These are phyloP conservation scores for Lepidurus packardi DNA, from an alignment of 1,140 invertebrate genomes.

Conservation along the genomic window DNA sequence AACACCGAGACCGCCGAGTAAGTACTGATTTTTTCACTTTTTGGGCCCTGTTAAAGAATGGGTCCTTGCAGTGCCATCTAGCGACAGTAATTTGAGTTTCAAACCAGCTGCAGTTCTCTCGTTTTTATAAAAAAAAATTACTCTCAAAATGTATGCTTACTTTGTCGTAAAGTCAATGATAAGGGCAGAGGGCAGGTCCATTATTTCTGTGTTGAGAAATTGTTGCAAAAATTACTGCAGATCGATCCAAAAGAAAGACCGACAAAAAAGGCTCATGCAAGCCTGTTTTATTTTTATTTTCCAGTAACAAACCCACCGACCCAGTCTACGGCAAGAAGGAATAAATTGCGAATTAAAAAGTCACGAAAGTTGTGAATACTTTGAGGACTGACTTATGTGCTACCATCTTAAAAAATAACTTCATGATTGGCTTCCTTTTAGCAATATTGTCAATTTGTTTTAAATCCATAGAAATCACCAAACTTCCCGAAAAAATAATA, in stretches of 20 bases:
- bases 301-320: constrained; percentile 37
- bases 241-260: not conserved
- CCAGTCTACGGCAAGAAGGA: constrained; percentile 34
- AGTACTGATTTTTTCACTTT: constrained; percentile 33
- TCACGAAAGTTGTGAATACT: too few species aligned
- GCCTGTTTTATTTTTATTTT: constrained; percentile 32
- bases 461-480: not conserved
- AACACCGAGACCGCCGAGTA: constrained; percentile 36
- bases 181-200: constrained; percentile 24
- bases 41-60: not conserved
- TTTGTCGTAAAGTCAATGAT: constrained; percentile 27
- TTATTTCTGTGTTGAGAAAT: constrained; percentile 21
- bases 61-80: not conserved
- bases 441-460: not conserved
- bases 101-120: not conserved
- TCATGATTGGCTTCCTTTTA: not conserved
- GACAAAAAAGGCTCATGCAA: constrained; percentile 17
- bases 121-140: constrained; percentile 12
- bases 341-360: not conserved
- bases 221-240: not conserved
- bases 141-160: constrained; percentile 12
- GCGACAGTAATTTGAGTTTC: constrained; percentile 30
- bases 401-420: too few species aligned
- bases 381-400: too few species aligned
- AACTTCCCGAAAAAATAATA: too few species aligned